phyloP scores from a whole-genome alignment of 2,888 invertebrate genomes.

The Troglohyphantes excavatus region DNA sequence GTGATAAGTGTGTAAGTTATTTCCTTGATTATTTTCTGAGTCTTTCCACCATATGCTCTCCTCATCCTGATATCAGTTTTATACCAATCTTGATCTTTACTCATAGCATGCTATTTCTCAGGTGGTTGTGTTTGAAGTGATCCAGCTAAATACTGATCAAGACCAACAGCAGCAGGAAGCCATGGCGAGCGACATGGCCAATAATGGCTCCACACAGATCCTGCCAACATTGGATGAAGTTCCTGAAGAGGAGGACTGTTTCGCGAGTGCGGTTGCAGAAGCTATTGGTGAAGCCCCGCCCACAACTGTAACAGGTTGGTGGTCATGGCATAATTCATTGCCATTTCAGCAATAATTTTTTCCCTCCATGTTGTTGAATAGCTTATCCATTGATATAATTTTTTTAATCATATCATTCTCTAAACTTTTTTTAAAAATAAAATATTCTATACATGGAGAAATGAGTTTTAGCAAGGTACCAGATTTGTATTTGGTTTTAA shows the following conservation, averaged over 20 bases:
- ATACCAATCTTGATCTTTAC: background rate
- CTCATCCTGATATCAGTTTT: too few species aligned
- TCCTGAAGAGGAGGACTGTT: conserved; percentile 71
- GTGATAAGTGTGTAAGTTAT: too few species aligned
- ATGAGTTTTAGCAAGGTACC: too few species aligned
- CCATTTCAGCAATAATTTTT: too few species aligned
- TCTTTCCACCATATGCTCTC: too few species aligned
- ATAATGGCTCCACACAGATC: conserved; percentile 24
- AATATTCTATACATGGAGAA: background rate
- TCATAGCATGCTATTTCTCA: conserved; percentile 17
- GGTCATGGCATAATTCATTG: too few species aligned
- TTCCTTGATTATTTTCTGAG: too few species aligned
- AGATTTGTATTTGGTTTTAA: background rate
- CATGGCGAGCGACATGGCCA: background rate
- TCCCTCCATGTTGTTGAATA: too few species aligned
- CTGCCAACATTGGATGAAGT: conserved; percentile 58
- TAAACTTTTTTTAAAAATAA: background rate
- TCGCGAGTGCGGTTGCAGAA: conserved; percentile 74
- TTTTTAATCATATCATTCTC: background rate
- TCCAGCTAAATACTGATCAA: conserved; percentile 72
- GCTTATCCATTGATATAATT: background rate
- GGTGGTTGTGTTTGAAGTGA: conserved; percentile 80
- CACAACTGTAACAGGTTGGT: background rate
- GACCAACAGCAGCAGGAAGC: background rate
- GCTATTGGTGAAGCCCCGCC: conserved; percentile 52